Conservation (phyloP, 2,888 invertebrate species). For the Tricholauxania praeusta region DNA sequence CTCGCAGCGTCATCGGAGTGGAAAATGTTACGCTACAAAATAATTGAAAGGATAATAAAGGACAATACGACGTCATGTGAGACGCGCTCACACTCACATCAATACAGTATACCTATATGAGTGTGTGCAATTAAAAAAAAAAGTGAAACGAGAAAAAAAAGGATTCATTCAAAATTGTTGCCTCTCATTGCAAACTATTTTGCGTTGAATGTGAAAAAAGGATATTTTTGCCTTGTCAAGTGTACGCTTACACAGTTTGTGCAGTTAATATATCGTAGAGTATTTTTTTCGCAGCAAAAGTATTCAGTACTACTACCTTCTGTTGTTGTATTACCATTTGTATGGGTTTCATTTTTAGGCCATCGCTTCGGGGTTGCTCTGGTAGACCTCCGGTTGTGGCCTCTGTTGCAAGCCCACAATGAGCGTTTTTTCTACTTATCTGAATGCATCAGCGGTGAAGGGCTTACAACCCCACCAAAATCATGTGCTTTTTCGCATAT, state of each 20-base stretch:
- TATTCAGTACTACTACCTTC: not conserved
- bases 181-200: constrained; percentile 27
- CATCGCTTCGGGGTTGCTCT: constrained; percentile 56
- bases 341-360: constrained; percentile 33
- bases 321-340: constrained; percentile 49
- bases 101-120: not conserved
- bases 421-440: constrained; percentile 47
- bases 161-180: constrained; percentile 28
- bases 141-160: constrained; percentile 8
- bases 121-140: constrained; percentile 5
- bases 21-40: constrained; percentile 63
- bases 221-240: constrained; percentile 53
- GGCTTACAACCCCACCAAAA: not conserved
- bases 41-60: constrained; percentile 64
- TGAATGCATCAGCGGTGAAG: constrained; percentile 33
- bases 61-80: constrained; percentile 51
- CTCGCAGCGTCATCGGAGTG: constrained; percentile 53
- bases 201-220: not conserved
- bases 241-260: constrained; percentile 38
- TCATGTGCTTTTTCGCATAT: not conserved
- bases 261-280: not conserved
- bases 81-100: constrained; percentile 13
- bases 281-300: not conserved
- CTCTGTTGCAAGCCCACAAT: constrained; percentile 61
- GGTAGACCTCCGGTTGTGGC: constrained; percentile 65